Conservation (phyloP, 2,797 vertebrate genomes). For the Mareca penelope region DNA sequence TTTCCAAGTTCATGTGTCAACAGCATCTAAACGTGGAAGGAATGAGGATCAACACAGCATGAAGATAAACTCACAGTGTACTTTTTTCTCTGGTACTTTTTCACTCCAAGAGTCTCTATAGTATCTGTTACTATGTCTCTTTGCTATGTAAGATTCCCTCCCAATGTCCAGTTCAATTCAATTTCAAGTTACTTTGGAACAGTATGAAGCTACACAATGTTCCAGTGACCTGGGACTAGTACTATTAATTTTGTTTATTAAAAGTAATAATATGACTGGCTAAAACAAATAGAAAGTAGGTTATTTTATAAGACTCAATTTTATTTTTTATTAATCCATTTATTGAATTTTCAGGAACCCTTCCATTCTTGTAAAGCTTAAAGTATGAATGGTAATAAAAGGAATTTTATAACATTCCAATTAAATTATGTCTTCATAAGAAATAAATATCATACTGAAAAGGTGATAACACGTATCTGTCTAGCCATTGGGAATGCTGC, state of each 20-base stretch:
- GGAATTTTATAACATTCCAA: neutral
- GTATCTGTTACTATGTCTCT: accelerated
- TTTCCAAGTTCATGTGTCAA: neutral
- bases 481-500: neutral
- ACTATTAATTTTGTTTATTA: neutral
- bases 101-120: neutral
- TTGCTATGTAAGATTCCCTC: neutral
- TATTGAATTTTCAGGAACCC: neutral
- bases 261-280: neutral
- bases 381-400: neutral
- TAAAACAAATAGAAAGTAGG: neutral
- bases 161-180: neutral
- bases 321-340: neutral
- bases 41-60: neutral
- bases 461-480: neutral
- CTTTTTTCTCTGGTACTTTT: neutral
- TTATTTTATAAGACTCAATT: neutral
- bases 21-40: neutral
- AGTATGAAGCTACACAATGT: neutral
- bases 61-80: neutral
- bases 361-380: neutral
- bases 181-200: neutral
- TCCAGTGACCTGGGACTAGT: neutral
- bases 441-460: neutral
- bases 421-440: neutral